Percentiles rank a stretch among this genome's conserved stretches.
phyloP scores from a whole-genome alignment of 2,113 vertebrate genomes.

The Taurulus bubalis region DNA sequence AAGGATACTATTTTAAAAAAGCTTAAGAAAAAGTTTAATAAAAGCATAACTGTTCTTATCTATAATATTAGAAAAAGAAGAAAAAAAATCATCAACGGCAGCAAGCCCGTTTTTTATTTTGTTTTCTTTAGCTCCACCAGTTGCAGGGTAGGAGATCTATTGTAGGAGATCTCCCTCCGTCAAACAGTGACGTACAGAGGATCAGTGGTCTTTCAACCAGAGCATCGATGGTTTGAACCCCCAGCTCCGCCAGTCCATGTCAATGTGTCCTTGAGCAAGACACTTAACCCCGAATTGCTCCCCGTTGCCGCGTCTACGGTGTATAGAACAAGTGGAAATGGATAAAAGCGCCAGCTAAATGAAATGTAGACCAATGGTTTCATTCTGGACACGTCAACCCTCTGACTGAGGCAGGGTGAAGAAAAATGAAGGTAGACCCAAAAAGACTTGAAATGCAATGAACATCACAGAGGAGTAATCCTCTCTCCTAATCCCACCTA shows the following conservation, averaged over 20 bases:
- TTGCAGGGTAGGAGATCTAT: neutral
- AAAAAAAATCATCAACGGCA: neutral
- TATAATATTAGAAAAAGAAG: neutral
- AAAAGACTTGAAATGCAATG: constrained; percentile 8
- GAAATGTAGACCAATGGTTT: too few relatives aligned
- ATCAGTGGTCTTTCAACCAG: too few relatives aligned
- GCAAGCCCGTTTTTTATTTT: neutral
- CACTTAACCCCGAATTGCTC: too few relatives aligned
- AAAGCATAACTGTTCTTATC: neutral
- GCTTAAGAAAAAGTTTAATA: neutral
- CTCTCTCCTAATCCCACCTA: constrained; percentile 45
- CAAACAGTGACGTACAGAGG: constrained; percentile 33
- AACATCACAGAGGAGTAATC: constrained; percentile 39
- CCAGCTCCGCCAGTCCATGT: too few relatives aligned
- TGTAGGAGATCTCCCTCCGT: constrained; percentile 41
- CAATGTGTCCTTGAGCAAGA: too few relatives aligned
- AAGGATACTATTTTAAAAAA: neutral
- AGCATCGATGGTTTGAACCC: too few relatives aligned
- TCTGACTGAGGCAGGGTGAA: constrained; percentile 25
- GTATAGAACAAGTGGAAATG: too few relatives aligned
- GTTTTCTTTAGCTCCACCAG: neutral
- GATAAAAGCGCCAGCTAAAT: too few relatives aligned
- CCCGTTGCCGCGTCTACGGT: too few relatives aligned
- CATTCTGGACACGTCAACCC: constrained; percentile 55
- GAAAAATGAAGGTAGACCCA: neutral